Conservation (phyloP, 1,140 invertebrate genomes). For the Hyles vespertilio region DNA sequence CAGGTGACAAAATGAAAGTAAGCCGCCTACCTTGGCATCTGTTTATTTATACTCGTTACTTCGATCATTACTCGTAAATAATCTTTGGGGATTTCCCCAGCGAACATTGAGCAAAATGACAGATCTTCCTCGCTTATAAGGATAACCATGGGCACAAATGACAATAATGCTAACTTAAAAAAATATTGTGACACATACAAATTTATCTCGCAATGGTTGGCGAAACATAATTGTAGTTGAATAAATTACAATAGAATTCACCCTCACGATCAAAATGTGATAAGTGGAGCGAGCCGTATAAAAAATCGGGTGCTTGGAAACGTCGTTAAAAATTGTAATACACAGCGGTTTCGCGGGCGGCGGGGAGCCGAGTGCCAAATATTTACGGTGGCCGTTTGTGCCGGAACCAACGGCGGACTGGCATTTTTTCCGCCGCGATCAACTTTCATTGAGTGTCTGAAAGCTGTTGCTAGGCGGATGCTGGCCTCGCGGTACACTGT, state of each 20-base stretch:
- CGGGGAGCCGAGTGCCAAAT: constrained; percentile 42
- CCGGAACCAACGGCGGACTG: constrained; percentile 41
- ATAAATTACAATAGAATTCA: constrained; percentile 36
- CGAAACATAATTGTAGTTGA: constrained; percentile 37
- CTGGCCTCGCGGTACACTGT: constrained; percentile 54
- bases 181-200: constrained; percentile 41
- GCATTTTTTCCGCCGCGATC: constrained; percentile 57
- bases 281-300: constrained; percentile 16
- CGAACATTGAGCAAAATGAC: constrained; percentile 12
- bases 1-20: constrained; percentile 1
- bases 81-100: constrained; percentile 26
- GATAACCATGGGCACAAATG: constrained; percentile 30
- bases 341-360: constrained; percentile 17
- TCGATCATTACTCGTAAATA: constrained; percentile 20
- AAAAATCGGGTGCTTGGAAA: constrained; percentile 19
- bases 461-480: constrained; percentile 72
- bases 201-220: constrained; percentile 30
- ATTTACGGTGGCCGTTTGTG: constrained; percentile 38
- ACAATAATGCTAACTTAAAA: constrained; percentile 36
- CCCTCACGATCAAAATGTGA: constrained; percentile 22
- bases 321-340: constrained; percentile 25
- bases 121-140: constrained; percentile 26
- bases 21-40: constrained; percentile 7
- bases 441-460: constrained; percentile 71
- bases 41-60: constrained; percentile 8